A percentile compares a stretch with the other conserved stretches of the same genome.
Conservation (phyloP, 2,888 invertebrate species). For the Chloroclysta siterata region DNA sequence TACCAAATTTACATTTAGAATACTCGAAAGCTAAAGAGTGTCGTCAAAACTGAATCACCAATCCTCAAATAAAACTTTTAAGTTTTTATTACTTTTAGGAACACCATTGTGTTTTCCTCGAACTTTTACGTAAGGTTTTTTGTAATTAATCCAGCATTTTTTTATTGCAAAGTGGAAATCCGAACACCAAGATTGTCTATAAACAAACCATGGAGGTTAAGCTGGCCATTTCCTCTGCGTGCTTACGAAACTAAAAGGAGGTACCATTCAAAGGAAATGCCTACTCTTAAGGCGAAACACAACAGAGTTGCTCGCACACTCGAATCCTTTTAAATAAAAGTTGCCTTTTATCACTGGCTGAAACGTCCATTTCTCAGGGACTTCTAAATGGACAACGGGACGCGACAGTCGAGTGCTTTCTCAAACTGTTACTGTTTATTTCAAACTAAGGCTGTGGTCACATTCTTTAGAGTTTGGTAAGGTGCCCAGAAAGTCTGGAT, state of each 20-base stretch:
- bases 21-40: constrained; percentile 50
- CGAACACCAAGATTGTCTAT: constrained; percentile 42
- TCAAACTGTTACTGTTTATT: constrained; percentile 51
- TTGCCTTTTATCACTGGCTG: constrained; percentile 70
- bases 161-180: constrained; percentile 47
- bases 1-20: constrained; percentile 62
- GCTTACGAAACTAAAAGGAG: constrained; percentile 64
- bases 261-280: constrained; percentile 36
- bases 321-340: constrained; percentile 71
- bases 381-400: constrained; percentile 64
- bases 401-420: constrained; percentile 55
- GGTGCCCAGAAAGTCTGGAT: not conserved
- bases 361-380: constrained; percentile 62
- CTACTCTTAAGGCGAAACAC: constrained; percentile 52
- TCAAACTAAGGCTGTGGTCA: constrained; percentile 36
- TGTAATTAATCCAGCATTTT: constrained; percentile 33
- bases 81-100: constrained; percentile 36
- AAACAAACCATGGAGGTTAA: constrained; percentile 45
- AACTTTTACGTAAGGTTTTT: constrained; percentile 11
- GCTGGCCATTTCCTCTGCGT: constrained; percentile 62
- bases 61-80: constrained; percentile 40
- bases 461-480: constrained; percentile 2
- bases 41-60: constrained; percentile 45
- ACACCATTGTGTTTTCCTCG: constrained; percentile 9
- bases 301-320: constrained; percentile 60